phyloP scores from a whole-genome alignment of 2,797 vertebrate genomes.

The Trachops cirrhosus region DNA sequence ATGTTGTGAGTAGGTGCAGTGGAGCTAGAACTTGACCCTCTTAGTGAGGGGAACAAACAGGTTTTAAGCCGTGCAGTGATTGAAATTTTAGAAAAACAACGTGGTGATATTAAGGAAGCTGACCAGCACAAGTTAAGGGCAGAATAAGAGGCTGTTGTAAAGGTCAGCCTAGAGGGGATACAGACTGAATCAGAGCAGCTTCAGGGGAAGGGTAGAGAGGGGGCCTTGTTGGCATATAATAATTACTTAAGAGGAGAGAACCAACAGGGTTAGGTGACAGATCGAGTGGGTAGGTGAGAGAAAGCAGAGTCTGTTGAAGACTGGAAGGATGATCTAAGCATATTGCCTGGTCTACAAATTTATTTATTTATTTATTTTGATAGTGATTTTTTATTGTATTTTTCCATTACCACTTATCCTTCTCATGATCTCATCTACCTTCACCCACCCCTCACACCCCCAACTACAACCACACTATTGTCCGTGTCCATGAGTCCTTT shows the following conservation, averaged over 20 bases:
- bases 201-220: background rate
- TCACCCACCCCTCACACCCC: no score
- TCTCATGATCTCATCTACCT: background rate
- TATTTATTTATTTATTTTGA: background rate
- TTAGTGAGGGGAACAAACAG: background rate
- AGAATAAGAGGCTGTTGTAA: background rate
- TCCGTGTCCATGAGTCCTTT: background rate
- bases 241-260: background rate
- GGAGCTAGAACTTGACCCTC: background rate
- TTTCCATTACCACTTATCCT: background rate
- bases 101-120: background rate
- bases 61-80: background rate
- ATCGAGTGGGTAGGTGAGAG: background rate
- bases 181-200: background rate
- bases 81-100: background rate
- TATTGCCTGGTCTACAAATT: background rate
- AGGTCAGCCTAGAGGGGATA: background rate
- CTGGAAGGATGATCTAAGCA: background rate
- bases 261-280: background rate
- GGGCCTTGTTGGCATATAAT: background rate
- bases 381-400: background rate
- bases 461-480: background rate
- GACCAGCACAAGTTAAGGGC: background rate
- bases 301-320: background rate
- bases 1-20: fast-evolving